Base-by-base conservation (phyloP, 1,140 invertebrate species). In the Drosophila busckii region DNA sequence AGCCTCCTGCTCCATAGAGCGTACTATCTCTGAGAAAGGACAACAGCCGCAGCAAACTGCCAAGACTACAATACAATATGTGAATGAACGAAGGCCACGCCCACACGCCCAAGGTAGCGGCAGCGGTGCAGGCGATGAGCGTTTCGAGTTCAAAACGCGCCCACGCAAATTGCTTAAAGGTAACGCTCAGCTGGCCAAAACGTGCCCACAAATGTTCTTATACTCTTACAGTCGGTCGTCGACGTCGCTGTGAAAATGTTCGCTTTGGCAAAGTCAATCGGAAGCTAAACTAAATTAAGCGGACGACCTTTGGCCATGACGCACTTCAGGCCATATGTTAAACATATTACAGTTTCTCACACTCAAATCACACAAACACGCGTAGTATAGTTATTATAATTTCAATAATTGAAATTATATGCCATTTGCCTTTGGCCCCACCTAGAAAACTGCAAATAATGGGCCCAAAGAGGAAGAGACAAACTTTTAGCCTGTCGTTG, bases 71-170 rank as follows among this genome's bases (percentile, higher is more conserved):
- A 25, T 60, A 12, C 56, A 60, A 10, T 92, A 90, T 66, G 73
- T 91, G 3, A 92, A 92, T 70, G 91, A 92, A 53, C 90, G 90
- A 62, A 89, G 90, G 25, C 65, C 80, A 76, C 90, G 90, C 55
- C 71, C 71, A 15, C 68, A 80, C 37, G 56, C 69, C 23, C 53
- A 54, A 1, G 42, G 48, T 10, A 50, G 20, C 19, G 38, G 29
- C 1, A 64, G 23, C 0, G 52, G 41, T 6, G 73, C 52, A 6
- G 62, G 59, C 9, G 85, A 87, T 23, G 82, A 85, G 20, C 66
- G 85, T 3, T 84, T 87, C 28, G 85, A 85, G 37, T 85, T 86
- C 34, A 86, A 86, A 55, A 85, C 84, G 10, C 46, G 82, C 32
- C 85, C 85, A n/a, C 67, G 85, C 7, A 87, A 87, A 68, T 38